A percentile compares a stretch with the other conserved stretches of the same genome.
These are phyloP conservation scores for Linnaemya tessellans DNA, from an alignment of 2,888 invertebrate species.

Conservation along the genomic window DNA sequence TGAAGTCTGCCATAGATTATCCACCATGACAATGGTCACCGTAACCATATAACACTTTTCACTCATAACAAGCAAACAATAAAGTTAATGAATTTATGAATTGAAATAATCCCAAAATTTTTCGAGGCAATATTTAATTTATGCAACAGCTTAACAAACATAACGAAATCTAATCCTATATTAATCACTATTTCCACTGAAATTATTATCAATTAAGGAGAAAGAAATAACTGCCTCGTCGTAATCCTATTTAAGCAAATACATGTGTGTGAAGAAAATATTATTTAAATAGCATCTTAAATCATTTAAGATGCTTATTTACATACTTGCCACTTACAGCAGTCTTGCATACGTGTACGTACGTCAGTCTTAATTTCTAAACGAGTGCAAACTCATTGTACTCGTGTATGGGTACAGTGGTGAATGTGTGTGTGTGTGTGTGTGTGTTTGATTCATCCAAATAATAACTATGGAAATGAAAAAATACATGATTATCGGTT, in stretches of 20 bases:
- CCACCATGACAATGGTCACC: no score
- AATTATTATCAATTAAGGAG: conserved; percentile 51
- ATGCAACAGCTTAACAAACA: conserved; percentile 1
- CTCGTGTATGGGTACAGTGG: neutral
- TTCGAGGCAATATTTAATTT: neutral
- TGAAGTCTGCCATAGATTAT: no score
- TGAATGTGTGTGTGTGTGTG: no score
- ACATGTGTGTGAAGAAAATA: conserved; percentile 44
- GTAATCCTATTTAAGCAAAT: conserved; percentile 59
- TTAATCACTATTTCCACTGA: conserved; percentile 50
- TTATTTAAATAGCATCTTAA: conserved; percentile 45
- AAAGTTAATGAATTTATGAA: neutral
- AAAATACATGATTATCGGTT: conserved; percentile 64
- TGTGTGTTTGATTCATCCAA: conserved; percentile 45
- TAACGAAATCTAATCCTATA: conserved; percentile 16
- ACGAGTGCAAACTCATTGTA: conserved; percentile 19
- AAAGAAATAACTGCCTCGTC: neutral
- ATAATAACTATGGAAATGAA: conserved; percentile 53
- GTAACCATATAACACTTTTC: no score
- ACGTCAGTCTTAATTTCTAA: neutral
- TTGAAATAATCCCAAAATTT: neutral
- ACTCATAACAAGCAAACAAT: no score
- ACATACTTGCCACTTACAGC: conserved; percentile 58
- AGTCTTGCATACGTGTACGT: neutral
- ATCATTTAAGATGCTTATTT: conserved; percentile 63